phyloP scores from a whole-genome alignment of 2,888 invertebrate species.

The Ryuthela nishihirai region DNA sequence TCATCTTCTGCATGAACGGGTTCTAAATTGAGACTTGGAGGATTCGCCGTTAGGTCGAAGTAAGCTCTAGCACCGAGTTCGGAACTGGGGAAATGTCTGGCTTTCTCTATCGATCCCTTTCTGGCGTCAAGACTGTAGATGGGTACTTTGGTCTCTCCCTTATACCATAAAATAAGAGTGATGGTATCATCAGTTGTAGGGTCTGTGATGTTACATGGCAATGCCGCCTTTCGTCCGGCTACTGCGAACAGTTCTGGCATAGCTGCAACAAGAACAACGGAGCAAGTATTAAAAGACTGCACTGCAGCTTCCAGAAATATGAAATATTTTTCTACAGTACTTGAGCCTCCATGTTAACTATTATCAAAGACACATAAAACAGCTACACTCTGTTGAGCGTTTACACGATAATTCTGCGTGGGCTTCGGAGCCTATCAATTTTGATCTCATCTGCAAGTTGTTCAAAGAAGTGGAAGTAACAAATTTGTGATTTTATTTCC shows the following conservation, averaged over 20 bases:
- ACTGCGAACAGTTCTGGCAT: conserved; percentile 37
- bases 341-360: no score
- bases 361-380: no score
- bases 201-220: conserved; percentile 37
- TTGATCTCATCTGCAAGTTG: no score
- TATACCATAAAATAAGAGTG: conserved; percentile 37
- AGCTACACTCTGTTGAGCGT: no score
- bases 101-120: conserved; percentile 23
- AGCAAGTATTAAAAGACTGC: no score
- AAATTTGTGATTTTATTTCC: no score
- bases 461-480: no score
- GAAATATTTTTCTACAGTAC: no score
- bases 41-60: conserved; percentile 23
- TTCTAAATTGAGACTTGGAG: conserved; percentile 22
- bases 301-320: no score
- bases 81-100: conserved; percentile 27
- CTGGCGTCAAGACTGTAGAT: conserved; percentile 38
- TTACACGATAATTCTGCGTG: no score
- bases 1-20: conserved; percentile 32
- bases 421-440: no score
- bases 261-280: conserved; percentile 39
- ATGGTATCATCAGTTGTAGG: conserved; percentile 29
- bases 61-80: conserved; percentile 31
- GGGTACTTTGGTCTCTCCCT: conserved; percentile 32
- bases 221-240: conserved; percentile 27